Percentiles rank a stretch among this genome's conserved stretches.
These are phyloP conservation scores for Amphipyra tragopoginis DNA, from an alignment of 2,888 invertebrate species.

Conservation along the genomic window DNA sequence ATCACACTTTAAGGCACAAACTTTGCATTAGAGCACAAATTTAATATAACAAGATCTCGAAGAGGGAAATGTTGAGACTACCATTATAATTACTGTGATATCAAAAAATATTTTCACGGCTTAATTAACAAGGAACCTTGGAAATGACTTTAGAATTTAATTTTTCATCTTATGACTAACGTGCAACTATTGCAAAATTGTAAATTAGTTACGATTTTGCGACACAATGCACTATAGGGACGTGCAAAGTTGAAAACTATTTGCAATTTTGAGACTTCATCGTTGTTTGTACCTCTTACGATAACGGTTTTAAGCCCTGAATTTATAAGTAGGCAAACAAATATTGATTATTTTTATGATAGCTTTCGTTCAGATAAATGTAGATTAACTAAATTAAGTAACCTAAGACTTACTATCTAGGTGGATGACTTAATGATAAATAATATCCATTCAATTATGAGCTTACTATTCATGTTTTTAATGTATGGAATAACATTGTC, in stretches of 20 bases:
- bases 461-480: not conserved
- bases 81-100: not conserved
- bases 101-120: not conserved
- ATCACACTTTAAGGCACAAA: constrained; percentile 79
- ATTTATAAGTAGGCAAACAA: not conserved
- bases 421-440: not conserved
- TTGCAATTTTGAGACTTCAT: no score
- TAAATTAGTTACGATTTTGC: no score
- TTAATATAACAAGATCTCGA: constrained; percentile 53
- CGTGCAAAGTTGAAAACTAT: no score
- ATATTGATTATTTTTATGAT: not conserved
- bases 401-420: not conserved
- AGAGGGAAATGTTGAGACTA: constrained; percentile 1
- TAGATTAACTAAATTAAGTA: not conserved
- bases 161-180: no score
- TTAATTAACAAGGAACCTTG: not conserved
- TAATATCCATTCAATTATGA: no score
- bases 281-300: no score
- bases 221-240: no score
- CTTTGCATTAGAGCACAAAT: constrained; percentile 67
- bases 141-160: not conserved
- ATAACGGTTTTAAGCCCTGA: no score
- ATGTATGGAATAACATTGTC: not conserved
- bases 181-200: no score
- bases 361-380: not conserved